These are phyloP conservation scores for Caiman crocodilus DNA, from an alignment of 2,797 vertebrate species.

Conservation along the genomic window DNA sequence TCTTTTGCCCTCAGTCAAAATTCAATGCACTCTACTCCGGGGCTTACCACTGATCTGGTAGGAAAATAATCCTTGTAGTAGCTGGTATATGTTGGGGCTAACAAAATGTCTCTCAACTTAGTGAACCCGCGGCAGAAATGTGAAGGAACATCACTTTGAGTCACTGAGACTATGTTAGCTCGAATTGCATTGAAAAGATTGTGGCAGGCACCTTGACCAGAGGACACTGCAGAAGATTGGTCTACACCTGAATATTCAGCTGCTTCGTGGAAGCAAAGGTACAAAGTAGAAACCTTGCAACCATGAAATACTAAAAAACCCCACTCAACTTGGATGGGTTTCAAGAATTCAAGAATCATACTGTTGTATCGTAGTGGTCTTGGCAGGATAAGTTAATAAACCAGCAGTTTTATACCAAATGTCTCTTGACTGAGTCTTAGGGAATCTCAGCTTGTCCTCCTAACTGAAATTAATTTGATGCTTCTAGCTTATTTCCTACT, in stretches of 20 bases:
- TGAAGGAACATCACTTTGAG: not conserved
- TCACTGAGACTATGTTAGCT: not conserved
- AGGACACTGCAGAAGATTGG: not conserved
- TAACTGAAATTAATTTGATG: slow-evolving; percentile 41
- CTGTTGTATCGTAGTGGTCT: not conserved
- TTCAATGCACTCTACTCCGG: not conserved
- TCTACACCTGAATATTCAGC: not conserved
- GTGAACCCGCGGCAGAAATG: not conserved
- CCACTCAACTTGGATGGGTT: not conserved
- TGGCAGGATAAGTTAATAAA: slow-evolving; percentile 24
- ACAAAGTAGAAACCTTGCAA: not conserved
- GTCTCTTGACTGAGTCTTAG: not conserved
- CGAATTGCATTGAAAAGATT: not conserved
- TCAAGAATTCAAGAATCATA: slow-evolving; percentile 20
- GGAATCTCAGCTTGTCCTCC: slow-evolving; percentile 1
- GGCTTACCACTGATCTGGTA: not conserved
- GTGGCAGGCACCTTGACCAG: not conserved
- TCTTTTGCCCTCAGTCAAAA: not conserved
- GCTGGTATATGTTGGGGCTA: not conserved
- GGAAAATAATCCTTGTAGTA: not conserved
- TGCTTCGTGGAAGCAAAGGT: not conserved
- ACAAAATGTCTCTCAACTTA: not conserved
- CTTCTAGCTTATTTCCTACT: not conserved
- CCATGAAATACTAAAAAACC: not conserved
- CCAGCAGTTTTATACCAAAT: slow-evolving; percentile 1